Evolutionary conservation across 2,113 vertebrate genomes (phyloP), one percentile per base, ranked within the genome.

Genomic region (Malurus melanocephalus): DNA sequence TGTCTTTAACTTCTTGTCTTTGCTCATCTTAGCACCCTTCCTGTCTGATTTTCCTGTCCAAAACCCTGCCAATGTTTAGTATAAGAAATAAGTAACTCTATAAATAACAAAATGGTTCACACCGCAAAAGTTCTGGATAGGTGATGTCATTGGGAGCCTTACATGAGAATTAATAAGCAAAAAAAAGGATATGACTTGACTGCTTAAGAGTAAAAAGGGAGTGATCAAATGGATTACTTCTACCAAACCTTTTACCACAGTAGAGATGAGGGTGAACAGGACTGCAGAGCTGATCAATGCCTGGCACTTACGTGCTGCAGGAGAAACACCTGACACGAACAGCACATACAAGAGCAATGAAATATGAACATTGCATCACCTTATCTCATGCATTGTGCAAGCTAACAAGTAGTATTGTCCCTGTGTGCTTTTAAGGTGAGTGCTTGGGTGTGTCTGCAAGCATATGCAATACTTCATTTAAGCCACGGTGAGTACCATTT

Each of bases 331-430:
- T 74, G 61, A 28, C 66, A n/a, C 6, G 69, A 65, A 19, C 46
- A 72, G 76, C 76, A 65, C 62, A 80, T 53, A 33, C 38, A 88
- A 56, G 48, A 78, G 23, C 80, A 85, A 32, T 68, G 89, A 89
- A 33, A 78, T n/a, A 45, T 0, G 69, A 68, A 28, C 66, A 35
- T 94, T 95, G 88, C 26, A 3, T 88, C 82, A 94, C 42, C 62
- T 80, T 88, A 93, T 88, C 93, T 91, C 18, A 9, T 0, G 28
- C 33, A 20, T 92, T 95, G 83, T 78, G 94, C 90, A 96, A 95
- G 62, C 30, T 40, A 72, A 67, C 53, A 72, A 89, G 68, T 7
- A 80, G 55, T 22, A 61, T 48, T 86, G 85, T 88, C 69, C 71
- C 55, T 27, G 5, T 92, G 46, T 69, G 80, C 85, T 86, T 93